Conservation (phyloP, 1,140 invertebrate genomes). For the Diachasma alloeum region DNA sequence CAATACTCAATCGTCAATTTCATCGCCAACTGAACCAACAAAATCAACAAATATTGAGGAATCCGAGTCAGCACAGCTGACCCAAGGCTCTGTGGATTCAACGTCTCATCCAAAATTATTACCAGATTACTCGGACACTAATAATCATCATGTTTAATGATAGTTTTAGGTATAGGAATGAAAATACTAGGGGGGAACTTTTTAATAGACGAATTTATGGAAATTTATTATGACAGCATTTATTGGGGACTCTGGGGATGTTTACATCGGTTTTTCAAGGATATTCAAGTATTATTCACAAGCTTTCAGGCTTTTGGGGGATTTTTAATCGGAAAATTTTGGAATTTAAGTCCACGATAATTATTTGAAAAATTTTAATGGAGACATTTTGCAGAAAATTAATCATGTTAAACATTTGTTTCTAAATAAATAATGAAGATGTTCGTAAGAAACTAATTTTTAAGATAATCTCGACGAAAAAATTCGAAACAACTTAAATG, state of each 20-base stretch:
- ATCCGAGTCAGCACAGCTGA: constrained; percentile 50
- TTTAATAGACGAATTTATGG: constrained; percentile 38
- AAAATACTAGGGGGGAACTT: neutral
- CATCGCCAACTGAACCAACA: constrained; percentile 57
- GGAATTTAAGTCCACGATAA: no score
- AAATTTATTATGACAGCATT: constrained; percentile 36
- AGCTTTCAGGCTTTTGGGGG: no score
- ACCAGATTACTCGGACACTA: constrained; percentile 49
- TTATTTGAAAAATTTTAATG: no score
- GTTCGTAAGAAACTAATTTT: no score
- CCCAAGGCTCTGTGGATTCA: constrained; percentile 41
- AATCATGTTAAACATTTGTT: no score
- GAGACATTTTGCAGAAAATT: no score
- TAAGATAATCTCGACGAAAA: no score
- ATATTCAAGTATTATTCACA: neutral
- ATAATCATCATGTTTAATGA: constrained; percentile 53
- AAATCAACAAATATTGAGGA: constrained; percentile 57
- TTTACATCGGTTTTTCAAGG: neutral
- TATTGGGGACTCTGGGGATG: no score
- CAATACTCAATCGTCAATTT: constrained; percentile 55
- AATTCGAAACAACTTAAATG: no score
- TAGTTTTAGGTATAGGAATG: constrained; percentile 8
- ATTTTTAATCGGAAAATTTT: no score
- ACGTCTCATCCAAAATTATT: constrained; percentile 38
- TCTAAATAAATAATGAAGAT: no score